Percentiles rank a stretch among this genome's conserved stretches.
Evolutionary conservation across 1,140 invertebrate genomes (phyloP).

Genomic region (Ditylenchus dipsaci): DNA sequence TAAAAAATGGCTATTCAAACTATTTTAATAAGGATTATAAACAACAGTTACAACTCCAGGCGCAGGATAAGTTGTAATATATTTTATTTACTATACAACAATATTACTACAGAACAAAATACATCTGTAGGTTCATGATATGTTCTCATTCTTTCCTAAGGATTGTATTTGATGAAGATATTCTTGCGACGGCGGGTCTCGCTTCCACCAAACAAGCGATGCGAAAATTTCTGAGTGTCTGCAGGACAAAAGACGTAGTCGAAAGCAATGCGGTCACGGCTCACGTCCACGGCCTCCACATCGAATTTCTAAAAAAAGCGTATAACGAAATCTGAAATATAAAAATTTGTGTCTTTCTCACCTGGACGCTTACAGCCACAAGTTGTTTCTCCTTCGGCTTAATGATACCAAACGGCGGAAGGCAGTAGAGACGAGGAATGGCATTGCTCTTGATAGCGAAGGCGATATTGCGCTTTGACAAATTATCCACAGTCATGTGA

Average conservation of each 20-base stretch:
- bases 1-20: no score
- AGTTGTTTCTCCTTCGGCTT: slow-evolving; percentile 28
- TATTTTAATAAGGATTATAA: no score
- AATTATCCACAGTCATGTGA: slow-evolving; percentile 34
- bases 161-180: slow-evolving; percentile 24
- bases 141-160: slow-evolving; percentile 14
- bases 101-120: no score
- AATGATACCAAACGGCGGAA: slow-evolving; percentile 29
- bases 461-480: slow-evolving; percentile 17
- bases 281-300: slow-evolving; percentile 20
- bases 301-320: slow-evolving; percentile 23
- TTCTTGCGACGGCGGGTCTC: slow-evolving; percentile 25
- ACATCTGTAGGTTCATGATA: no score
- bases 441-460: slow-evolving; percentile 38
- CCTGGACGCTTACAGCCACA: slow-evolving; percentile 28
- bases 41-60: no score
- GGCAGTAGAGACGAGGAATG: slow-evolving; percentile 34
- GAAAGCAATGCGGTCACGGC: slow-evolving; percentile 27
- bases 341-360: neutral
- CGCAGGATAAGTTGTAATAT: no score
- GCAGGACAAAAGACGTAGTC: slow-evolving; percentile 31
- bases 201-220: slow-evolving; percentile 1
- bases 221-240: slow-evolving; percentile 17
- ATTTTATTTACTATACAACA: no score
- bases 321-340: neutral